These are phyloP conservation scores for Pionites leucogaster DNA, from an alignment of 2,113 vertebrate species.

Conservation along the genomic window DNA sequence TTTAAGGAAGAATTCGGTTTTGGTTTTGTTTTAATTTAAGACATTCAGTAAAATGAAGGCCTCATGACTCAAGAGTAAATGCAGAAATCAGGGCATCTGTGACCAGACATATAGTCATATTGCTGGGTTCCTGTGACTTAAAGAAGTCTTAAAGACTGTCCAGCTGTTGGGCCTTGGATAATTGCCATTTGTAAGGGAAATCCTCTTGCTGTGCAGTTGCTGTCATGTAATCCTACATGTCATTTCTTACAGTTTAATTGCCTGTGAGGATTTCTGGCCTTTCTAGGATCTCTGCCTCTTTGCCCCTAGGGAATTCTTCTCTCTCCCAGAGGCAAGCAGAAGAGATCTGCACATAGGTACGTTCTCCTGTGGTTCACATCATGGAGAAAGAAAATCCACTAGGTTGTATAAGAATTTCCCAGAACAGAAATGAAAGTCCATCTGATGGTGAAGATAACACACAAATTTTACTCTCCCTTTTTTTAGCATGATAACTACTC, in stretches of 20 bases:
- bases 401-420: background rate
- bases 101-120: background rate
- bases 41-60: background rate
- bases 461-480: background rate
- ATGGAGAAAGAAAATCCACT: background rate
- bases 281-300: background rate
- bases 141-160: background rate
- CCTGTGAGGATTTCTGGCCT: background rate
- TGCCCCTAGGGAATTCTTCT: background rate
- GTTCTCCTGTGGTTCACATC: background rate
- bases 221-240: background rate
- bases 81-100: background rate
- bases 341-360: background rate
- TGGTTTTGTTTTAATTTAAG: background rate
- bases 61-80: background rate
- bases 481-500: background rate
- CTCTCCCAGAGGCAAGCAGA: background rate
- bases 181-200: constrained; percentile 26
- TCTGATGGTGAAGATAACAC: background rate
- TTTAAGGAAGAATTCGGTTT: background rate
- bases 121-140: background rate
- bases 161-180: constrained; percentile 1
- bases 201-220: background rate
- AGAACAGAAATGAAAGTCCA: background rate
- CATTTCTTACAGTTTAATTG: background rate